Evolutionary conservation across 2,797 vertebrate species (phyloP).

Genomic region (Melanogrammus aeglefinus): DNA sequence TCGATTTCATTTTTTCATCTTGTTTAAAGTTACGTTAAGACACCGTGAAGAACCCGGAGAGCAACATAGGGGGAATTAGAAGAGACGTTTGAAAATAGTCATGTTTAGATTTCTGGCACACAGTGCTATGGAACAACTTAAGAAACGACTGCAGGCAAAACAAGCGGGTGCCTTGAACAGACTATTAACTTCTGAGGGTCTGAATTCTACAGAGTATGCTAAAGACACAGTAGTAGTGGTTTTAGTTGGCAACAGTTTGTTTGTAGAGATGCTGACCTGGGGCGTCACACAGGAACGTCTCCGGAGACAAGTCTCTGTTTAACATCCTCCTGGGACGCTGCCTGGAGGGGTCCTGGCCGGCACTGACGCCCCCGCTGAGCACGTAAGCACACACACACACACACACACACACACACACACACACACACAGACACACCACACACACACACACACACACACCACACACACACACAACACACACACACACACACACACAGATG

Average conservation of each 20-base stretch:
- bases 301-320: constrained; percentile 76
- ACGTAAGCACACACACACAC: background rate
- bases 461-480: constrained; percentile 8
- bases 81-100: background rate
- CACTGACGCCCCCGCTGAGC: constrained; percentile 36
- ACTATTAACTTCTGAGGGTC: constrained; percentile 1
- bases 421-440: constrained; percentile 4
- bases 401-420: constrained; percentile 33
- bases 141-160: background rate
- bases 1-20: background rate
- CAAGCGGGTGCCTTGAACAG: background rate
- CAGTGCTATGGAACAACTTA: background rate
- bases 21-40: background rate
- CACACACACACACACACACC: background rate
- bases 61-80: background rate
- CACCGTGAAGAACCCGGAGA: background rate
- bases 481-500: background rate
- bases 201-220: background rate
- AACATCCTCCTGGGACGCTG: constrained; percentile 83
- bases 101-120: background rate
- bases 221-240: background rate
- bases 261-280: constrained; percentile 72
- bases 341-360: constrained; percentile 41
- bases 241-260: background rate
- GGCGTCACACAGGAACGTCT: constrained; percentile 87